phyloP scores from a whole-genome alignment of 1,140 invertebrate genomes.

The Pseudachorutes palmiensis region DNA sequence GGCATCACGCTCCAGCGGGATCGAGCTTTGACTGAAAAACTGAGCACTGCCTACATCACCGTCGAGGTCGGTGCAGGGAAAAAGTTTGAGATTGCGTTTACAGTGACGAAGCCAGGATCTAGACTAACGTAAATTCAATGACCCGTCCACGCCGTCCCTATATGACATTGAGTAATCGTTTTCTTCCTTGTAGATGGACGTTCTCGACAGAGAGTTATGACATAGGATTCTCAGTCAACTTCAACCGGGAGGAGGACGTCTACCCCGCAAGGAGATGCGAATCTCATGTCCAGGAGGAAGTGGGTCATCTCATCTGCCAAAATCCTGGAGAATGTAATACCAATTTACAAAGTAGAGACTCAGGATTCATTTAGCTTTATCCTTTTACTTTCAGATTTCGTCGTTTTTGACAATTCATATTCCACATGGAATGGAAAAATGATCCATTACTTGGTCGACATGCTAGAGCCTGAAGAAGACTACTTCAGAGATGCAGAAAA shows the following conservation, averaged over 20 bases:
- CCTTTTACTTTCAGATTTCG: background rate
- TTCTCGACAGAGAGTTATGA: conserved; percentile 5
- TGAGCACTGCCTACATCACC: background rate
- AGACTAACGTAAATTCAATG: background rate
- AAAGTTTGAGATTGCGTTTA: background rate
- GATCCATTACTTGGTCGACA: background rate
- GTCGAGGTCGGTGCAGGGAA: background rate
- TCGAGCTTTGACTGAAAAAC: background rate
- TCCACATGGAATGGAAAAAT: background rate
- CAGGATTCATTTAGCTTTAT: background rate
- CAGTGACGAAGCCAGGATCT: background rate
- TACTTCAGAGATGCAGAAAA: background rate
- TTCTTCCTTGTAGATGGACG: background rate
- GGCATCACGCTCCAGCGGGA: background rate
- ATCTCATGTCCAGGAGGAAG: background rate
- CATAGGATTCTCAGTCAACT: conserved; percentile 14
- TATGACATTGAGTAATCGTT: background rate
- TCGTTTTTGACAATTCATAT: conserved; percentile 5
- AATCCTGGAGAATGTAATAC: background rate
- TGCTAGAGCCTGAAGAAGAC: background rate
- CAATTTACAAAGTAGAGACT: background rate
- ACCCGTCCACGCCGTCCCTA: background rate
- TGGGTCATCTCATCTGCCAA: background rate
- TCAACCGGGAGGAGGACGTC: conserved; percentile 2
- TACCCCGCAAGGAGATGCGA: background rate